These are phyloP conservation scores for Notospermus geniculatus DNA, from an alignment of 1,140 invertebrate species.

Conservation along the genomic window DNA sequence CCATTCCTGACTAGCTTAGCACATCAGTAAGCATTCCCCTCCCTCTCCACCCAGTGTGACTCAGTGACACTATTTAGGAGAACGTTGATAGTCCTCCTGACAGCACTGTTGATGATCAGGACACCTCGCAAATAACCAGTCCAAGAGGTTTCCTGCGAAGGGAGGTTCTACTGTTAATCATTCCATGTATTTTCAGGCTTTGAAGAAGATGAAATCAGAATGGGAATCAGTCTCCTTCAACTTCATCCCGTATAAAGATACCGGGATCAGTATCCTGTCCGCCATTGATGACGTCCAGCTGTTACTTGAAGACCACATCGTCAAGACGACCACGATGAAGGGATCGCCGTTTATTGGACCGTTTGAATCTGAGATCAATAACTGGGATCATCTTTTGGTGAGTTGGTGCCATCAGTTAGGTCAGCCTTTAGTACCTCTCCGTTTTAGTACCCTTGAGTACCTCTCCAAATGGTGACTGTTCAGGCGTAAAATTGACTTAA, in stretches of 20 bases:
- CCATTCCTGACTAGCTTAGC: too few species aligned
- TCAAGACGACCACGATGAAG: conserved; percentile 57
- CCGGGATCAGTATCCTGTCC: conserved; percentile 49
- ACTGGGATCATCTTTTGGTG: conserved; percentile 52
- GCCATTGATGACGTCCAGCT: conserved; percentile 55
- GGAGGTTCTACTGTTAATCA: conserved; percentile 22
- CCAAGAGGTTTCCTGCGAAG: too few species aligned
- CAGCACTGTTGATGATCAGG: too few species aligned
- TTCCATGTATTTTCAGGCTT: conserved; percentile 33
- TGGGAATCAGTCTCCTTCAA: conserved; percentile 52
- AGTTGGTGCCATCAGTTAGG: conserved; percentile 5
- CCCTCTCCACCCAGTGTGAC: too few species aligned
- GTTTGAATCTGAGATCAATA: conserved; percentile 61
- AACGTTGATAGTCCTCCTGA: too few species aligned
- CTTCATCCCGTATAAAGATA: conserved; percentile 63
- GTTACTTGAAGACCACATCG: conserved; percentile 56
- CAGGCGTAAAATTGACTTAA: too few species aligned
- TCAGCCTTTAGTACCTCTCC: too few species aligned
- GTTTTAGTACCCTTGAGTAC: too few species aligned
- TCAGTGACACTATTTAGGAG: too few species aligned
- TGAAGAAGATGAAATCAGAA: conserved; percentile 54
- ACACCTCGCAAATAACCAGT: too few species aligned
- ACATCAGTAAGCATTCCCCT: too few species aligned
- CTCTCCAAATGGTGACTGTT: too few species aligned
- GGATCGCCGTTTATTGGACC: conserved; percentile 56